These are phyloP conservation scores for Tridacna gigas DNA, from an alignment of 2,888 invertebrate genomes.

Conservation along the genomic window DNA sequence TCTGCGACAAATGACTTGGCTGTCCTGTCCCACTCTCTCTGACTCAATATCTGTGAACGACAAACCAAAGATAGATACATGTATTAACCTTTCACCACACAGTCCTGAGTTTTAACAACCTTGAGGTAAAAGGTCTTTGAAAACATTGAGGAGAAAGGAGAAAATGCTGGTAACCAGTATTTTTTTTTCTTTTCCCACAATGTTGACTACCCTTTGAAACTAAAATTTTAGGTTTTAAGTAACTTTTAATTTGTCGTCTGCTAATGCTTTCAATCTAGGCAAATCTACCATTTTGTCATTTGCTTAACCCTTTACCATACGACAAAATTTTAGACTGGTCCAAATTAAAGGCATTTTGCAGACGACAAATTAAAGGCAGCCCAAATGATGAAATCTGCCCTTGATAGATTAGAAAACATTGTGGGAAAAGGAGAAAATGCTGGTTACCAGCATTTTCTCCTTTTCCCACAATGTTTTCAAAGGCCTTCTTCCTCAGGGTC, in stretches of 20 bases:
- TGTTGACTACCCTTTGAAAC: too few relatives aligned
- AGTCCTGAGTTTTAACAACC: too few relatives aligned
- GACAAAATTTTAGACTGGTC: neutral
- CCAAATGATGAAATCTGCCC: too few relatives aligned
- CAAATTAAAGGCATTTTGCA: neutral
- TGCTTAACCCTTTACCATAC: neutral
- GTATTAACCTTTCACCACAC: neutral
- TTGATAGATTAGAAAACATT: neutral
- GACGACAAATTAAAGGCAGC: too few relatives aligned
- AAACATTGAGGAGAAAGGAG: neutral
- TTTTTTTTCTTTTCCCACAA: neutral
- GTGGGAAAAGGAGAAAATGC: neutral
- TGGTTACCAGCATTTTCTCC: neutral
- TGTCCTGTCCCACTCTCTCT: conserved; percentile 71
- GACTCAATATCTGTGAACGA: conserved; percentile 71
- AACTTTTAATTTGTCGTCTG: neutral
- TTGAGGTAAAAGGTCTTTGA: too few relatives aligned
- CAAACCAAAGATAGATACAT: neutral
- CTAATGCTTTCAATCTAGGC: neutral
- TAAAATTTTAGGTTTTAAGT: too few relatives aligned
- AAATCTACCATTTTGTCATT: neutral
- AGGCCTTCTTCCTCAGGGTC: too few relatives aligned
- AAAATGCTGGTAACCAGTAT: neutral
- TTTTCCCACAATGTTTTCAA: neutral
- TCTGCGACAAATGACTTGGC: conserved; percentile 73